Percentiles rank a stretch among this genome's conserved stretches.
phyloP scores from a whole-genome alignment of 2,113 vertebrate species.

The Brachionichthys hirsutus region DNA sequence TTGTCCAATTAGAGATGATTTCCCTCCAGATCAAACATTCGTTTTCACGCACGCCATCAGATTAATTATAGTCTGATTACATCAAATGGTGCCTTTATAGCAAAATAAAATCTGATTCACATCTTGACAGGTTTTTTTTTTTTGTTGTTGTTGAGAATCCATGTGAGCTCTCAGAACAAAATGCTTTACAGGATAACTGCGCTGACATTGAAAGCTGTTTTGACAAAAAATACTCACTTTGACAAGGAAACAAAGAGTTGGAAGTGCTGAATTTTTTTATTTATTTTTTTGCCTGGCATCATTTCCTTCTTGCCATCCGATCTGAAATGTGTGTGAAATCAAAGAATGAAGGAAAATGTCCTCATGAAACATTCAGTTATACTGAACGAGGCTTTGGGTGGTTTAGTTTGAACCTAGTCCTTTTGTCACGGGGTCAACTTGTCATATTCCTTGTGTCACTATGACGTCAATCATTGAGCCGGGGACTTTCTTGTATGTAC shows the following conservation, averaged over 20 bases:
- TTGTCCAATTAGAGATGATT: constrained; percentile 49
- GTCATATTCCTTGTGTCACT: neutral
- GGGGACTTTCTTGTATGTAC: too few species aligned
- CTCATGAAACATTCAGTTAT: neutral
- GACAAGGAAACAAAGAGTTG: neutral
- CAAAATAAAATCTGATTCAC: constrained; percentile 14
- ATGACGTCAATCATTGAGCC: too few species aligned
- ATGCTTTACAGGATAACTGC: constrained; percentile 10
- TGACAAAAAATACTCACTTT: constrained; percentile 2
- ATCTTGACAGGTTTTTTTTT: too few species aligned
- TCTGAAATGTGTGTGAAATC: neutral
- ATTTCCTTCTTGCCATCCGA: neutral
- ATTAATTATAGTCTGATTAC: constrained; percentile 36
- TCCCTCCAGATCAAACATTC: constrained; percentile 23
- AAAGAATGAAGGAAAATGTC: constrained; percentile 2
- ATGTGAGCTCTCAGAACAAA: constrained; percentile 31
- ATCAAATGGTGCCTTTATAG: constrained; percentile 16
- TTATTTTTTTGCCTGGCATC: neutral
- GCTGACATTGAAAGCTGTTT: constrained; percentile 21
- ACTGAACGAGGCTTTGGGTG: neutral
- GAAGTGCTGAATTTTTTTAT: neutral
- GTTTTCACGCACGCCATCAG: constrained; percentile 34
- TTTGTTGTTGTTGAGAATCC: constrained; percentile 12
- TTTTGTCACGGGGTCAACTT: neutral
- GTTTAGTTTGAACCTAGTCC: constrained; percentile 1